Percentiles rank a stretch among this genome's conserved stretches.
Conservation (phyloP, 2,113 vertebrate species). For the Argyrosomus japonicus region DNA sequence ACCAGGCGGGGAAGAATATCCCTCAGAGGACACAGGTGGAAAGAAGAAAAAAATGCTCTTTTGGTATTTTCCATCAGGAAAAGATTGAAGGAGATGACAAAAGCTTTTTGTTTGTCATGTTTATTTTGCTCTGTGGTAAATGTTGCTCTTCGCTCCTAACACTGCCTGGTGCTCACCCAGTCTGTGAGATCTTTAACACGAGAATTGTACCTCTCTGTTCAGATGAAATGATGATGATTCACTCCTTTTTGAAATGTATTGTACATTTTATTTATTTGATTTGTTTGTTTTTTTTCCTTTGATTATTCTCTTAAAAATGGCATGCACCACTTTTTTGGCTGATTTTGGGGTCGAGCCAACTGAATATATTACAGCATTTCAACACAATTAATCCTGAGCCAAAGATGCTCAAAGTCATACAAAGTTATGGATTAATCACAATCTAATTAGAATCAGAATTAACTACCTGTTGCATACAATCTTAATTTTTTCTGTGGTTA, state of each 20-base stretch:
- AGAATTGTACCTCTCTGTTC: constrained; percentile 67
- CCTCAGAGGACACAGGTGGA: constrained; percentile 47
- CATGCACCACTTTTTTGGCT: constrained; percentile 79
- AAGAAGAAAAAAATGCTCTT: constrained; percentile 18
- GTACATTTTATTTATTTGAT: constrained; percentile 79
- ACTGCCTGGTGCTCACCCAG: constrained; percentile 85
- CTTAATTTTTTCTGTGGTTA: constrained; percentile 1
- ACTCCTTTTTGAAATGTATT: constrained; percentile 73
- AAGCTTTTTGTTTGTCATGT: constrained; percentile 10
- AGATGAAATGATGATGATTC: constrained; percentile 71
- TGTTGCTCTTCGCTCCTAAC: constrained; percentile 75
- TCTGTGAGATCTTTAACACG: constrained; percentile 69
- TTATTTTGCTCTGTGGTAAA: constrained; percentile 65
- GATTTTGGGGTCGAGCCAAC: constrained; percentile 34
- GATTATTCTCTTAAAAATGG: constrained; percentile 71
- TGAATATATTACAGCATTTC: constrained; percentile 25
- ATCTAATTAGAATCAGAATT: constrained; percentile 46
- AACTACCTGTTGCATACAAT: constrained; percentile 56
- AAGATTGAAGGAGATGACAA: constrained; percentile 24
- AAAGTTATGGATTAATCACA: constrained; percentile 26
- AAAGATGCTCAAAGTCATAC: neutral
- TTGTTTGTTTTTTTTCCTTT: constrained; percentile 36
- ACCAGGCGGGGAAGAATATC: constrained; percentile 20
- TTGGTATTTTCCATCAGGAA: constrained; percentile 30
- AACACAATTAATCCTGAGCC: constrained; percentile 21